These are phyloP conservation scores for Rhagologus leucostigma DNA, from an alignment of 2,113 vertebrate species.

Conservation along the genomic window DNA sequence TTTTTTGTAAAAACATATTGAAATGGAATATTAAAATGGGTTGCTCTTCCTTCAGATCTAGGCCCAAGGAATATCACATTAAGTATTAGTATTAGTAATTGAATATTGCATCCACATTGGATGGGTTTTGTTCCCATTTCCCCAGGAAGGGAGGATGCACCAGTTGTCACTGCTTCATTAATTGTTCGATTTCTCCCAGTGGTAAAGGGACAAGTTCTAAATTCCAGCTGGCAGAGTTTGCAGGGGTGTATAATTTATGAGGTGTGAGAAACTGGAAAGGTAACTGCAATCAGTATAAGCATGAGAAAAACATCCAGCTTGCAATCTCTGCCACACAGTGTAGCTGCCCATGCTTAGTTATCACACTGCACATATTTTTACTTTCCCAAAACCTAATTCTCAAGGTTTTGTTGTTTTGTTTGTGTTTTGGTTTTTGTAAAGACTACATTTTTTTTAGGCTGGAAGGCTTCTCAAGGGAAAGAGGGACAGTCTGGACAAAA, in stretches of 20 bases:
- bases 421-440: neutral
- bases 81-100: neutral
- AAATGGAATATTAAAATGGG: neutral
- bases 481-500: neutral
- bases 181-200: neutral
- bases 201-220: neutral
- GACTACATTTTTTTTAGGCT: neutral
- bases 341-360: neutral
- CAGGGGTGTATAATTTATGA: conserved; percentile 20
- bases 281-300: neutral
- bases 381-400: neutral
- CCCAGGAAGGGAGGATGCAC: neutral
- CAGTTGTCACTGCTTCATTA: neutral
- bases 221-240: neutral
- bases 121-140: neutral
- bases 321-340: neutral
- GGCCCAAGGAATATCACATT: neutral
- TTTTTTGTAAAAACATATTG: neutral
- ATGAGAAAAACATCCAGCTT: conserved; percentile 1
- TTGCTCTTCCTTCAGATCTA: neutral
- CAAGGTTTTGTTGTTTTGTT: neutral
- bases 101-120: neutral
- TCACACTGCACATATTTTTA: neutral
- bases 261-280: neutral
- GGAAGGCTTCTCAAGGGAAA: neutral